Evolutionary conservation across 2,113 vertebrate genomes (phyloP), one percentile per base, ranked within the genome.

Genomic region (Cynopterus brachyotis): DNA sequence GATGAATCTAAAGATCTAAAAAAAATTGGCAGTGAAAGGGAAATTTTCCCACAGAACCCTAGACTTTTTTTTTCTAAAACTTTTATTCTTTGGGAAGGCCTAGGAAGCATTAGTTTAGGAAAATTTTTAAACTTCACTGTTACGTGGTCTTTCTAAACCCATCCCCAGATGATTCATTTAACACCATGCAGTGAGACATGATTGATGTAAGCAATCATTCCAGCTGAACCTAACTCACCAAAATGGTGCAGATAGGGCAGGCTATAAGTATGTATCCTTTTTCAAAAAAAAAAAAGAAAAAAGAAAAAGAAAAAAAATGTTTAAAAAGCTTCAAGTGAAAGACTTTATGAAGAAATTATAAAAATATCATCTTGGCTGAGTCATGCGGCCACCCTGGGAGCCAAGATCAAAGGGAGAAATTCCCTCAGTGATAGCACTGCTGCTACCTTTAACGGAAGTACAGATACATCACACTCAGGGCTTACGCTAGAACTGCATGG

Each of bases 401-500:
- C 91, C 72, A 37, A 93, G 87, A 72, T 75, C 66, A 93, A 88
- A 91, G 85, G 59, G 84, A 69, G 89, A 86, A 37, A 55, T 5
- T 26, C 55, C 72, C 32, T 2, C 7, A 1, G 35, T 28, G 69
- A 80, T 53, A 30, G 70, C 16, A 1, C 26, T 0, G 0, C 45
- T 10, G 0, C 80, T 76, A 78, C 50, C 28, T 89, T 15, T 47
- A 70, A 17, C 69, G 20, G 8, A 89, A 53, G 47, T 9, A 53
- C 42, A 15, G 75, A 62, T 1, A 9, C 3, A 2, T 16, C 64
- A 28, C 79, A 42, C 55, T 53, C 24, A 32, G 67, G 45, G 42
- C 55, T 32, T 12, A 20, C 35, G 69, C n/a, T 11, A 6, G 10
- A 22, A 55, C 0, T 62, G 53, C 2, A 2, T 5, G 1, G 47